Conservation (phyloP, 2,888 invertebrate genomes). For the Rhorus exstirpatorius region DNA sequence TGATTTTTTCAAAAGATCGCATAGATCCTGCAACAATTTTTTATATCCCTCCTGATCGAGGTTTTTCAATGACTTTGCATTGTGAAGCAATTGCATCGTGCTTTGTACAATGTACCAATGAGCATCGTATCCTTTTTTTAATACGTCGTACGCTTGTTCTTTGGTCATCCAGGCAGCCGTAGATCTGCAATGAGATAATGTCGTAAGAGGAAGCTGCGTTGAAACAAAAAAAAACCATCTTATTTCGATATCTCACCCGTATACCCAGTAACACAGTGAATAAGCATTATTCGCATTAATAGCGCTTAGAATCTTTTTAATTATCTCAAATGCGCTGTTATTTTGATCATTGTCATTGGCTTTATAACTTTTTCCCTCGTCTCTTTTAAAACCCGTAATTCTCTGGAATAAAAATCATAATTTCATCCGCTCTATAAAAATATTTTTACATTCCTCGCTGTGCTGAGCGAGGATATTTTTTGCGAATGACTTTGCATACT, state of each 20-base stretch:
- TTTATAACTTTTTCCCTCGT: too few relatives aligned
- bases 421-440: too few relatives aligned
- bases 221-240: not conserved
- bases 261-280: too few relatives aligned
- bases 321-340: too few relatives aligned
- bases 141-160: not conserved
- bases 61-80: not conserved
- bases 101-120: not conserved
- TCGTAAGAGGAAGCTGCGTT: not conserved
- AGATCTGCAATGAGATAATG: not conserved
- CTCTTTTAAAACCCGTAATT: not conserved
- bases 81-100: not conserved
- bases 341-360: too few relatives aligned
- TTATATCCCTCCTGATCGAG: conserved; percentile 14
- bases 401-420: not conserved
- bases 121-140: not conserved
- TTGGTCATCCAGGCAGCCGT: not conserved
- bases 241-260: too few relatives aligned
- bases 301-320: too few relatives aligned
- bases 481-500: not conserved
- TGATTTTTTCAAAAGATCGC: not conserved
- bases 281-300: too few relatives aligned
- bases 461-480: too few relatives aligned
- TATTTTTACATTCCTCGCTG: too few relatives aligned
- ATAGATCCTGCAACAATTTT: not conserved